Base-by-base conservation (phyloP, 1,140 invertebrate species). In the Drosophila pandora region DNA sequence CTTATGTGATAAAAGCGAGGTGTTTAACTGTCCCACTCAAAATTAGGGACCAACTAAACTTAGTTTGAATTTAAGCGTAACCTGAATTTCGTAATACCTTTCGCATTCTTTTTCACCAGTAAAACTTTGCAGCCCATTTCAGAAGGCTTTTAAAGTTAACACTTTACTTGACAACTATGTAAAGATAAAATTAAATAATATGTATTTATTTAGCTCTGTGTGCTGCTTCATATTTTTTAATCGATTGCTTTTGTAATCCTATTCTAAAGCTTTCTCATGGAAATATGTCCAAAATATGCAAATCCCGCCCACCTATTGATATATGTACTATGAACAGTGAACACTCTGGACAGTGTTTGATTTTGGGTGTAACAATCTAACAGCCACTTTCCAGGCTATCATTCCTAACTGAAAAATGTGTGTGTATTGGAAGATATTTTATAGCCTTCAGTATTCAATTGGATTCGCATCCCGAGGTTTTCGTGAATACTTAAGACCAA, bases 401-500 rank as follows among this genome's bases (percentile, higher is more conserved):
- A 45, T 12, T 17, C 65, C 48, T 67, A 48, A 10, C 50, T 48
- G 10, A 41, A 56, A 69, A 25, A 21, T 43, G 41, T 53, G 34
- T 32, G 41, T 47, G 9, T 1, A 10, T n/a, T 37, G 3, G 10
- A 37, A 37, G 34, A 28, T 37, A 3, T 22, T 22, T 12, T 43
- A 8, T 13, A n/a, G 30, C 10, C 32, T 28, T 48, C 43, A 92
- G 91, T 95, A 95, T 57, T 94, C 93, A 80, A 95, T 94, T 12
- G 93, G 92, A 76, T 93, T 92, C 2, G 92, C 91, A 89, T 94
- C 92, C 8, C 93, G 92, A n/a, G 91, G 90, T 81, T 94, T 94
- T 34, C 92, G 93, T 4, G 96, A 96, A 92, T 96, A 96, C 77
- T 94, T 95, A 21, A 97, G 92, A 34, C 95, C 95, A 52, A 96